phyloP scores from a whole-genome alignment of 2,888 invertebrate species.

The Eupeodes latifasciatus region DNA sequence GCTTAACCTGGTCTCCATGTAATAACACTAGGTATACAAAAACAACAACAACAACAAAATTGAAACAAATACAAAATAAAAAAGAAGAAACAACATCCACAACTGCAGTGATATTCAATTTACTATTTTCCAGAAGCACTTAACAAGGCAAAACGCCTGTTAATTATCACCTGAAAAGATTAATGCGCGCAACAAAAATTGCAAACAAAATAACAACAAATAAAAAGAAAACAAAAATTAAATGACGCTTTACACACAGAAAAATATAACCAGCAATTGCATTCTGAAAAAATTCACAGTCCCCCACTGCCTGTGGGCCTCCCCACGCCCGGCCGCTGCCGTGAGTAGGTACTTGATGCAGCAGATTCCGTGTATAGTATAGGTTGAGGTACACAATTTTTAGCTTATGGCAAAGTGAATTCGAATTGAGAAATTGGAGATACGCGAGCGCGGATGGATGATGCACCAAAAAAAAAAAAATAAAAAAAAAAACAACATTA shows the following conservation, averaged over 20 bases:
- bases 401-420: background rate
- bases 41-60: conserved; percentile 41
- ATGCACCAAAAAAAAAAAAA: conserved; percentile 32
- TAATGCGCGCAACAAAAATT: conserved; percentile 76
- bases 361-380: background rate
- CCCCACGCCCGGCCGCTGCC: too few species aligned
- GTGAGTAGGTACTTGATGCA: conserved; percentile 3
- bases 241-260: conserved; percentile 39
- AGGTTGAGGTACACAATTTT: background rate
- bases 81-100: conserved; percentile 41
- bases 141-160: conserved; percentile 78
- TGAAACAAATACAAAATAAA: conserved; percentile 4
- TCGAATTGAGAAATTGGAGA: conserved; percentile 40
- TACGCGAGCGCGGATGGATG: conserved; percentile 47
- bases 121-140: conserved; percentile 76
- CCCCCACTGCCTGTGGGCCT: conserved; percentile 15
- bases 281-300: conserved; percentile 40
- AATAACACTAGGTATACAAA: background rate
- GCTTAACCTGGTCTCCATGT: conserved; percentile 60
- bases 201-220: conserved; percentile 54
- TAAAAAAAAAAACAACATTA: conserved; percentile 9
- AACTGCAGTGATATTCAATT: conserved; percentile 72
- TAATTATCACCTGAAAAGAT: conserved; percentile 78
- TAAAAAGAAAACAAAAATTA: conserved; percentile 61
- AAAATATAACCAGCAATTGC: conserved; percentile 69